Percentiles rank a stretch among this genome's conserved stretches.
phyloP scores from a whole-genome alignment of 2,113 vertebrate genomes.

The Vidua chalybeata region DNA sequence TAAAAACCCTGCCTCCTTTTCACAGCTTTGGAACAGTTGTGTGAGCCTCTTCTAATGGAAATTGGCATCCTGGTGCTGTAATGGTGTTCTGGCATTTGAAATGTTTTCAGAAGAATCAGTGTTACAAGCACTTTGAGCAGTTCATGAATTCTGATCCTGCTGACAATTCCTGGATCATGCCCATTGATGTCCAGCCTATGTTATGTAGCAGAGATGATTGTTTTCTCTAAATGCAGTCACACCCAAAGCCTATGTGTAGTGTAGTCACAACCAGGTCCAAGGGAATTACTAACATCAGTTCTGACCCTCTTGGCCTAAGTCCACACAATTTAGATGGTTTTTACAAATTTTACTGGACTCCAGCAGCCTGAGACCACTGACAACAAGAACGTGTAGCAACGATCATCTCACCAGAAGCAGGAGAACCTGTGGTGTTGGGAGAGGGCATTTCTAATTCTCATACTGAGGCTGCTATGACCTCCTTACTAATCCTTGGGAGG shows the following conservation, averaged over 20 bases:
- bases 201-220: neutral
- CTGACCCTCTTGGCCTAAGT: neutral
- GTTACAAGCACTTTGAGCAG: neutral
- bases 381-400: neutral
- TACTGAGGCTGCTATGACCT: neutral
- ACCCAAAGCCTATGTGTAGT: rapidly evolving
- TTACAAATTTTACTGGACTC: neutral
- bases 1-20: neutral
- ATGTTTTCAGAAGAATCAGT: neutral
- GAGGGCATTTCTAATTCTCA: neutral
- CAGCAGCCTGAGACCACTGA: neutral
- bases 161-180: neutral
- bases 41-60: neutral
- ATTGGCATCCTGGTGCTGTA: neutral
- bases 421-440: neutral
- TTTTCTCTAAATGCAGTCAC: neutral
- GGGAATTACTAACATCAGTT: neutral
- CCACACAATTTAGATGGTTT: neutral
- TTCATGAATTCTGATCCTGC: neutral
- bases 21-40: neutral
- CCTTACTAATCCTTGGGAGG: neutral
- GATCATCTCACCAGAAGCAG: neutral
- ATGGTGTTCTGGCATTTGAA: neutral
- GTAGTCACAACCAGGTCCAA: neutral
- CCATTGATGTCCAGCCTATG: neutral